These are phyloP conservation scores for Pocillopora verrucosa DNA, from an alignment of 64 coral and sea anemone genomes.

Conservation along the genomic window DNA sequence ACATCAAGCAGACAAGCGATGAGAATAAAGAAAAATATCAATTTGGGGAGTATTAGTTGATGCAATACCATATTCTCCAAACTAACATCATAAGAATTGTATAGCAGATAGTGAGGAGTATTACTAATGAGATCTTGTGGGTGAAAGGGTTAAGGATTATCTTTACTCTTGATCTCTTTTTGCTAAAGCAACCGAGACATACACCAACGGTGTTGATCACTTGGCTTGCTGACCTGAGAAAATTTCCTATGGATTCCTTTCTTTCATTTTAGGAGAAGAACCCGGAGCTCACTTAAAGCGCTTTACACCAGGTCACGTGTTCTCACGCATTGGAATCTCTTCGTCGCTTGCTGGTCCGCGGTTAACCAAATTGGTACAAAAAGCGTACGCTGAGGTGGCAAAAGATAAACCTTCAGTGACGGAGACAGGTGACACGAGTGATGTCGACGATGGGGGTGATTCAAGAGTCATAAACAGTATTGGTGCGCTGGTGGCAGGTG, in stretches of 20 bases:
- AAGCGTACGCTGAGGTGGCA: constrained; percentile 63
- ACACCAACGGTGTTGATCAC: too few species aligned
- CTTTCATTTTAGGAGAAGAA: constrained; percentile 56
- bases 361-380: constrained; percentile 74
- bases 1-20: too few species aligned
- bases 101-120: too few species aligned
- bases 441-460: not conserved
- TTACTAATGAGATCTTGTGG: not conserved
- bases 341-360: constrained; percentile 70
- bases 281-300: constrained; percentile 80
- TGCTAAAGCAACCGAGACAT: not conserved
- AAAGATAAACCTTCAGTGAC: constrained; percentile 6
- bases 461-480: constrained; percentile 30
- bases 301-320: constrained; percentile 90
- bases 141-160: too few species aligned
- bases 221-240: not conserved
- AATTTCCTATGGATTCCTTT: not conserved
- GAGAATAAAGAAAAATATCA: too few species aligned
- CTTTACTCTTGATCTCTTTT: too few species aligned
- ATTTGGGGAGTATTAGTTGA: too few species aligned
- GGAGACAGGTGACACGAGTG: constrained; percentile 26
- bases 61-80: too few species aligned
- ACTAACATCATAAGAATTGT: too few species aligned
- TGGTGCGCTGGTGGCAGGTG: constrained; percentile 87
- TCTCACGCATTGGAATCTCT: constrained; percentile 93